These are phyloP conservation scores for Oriolus oriolus DNA, from an alignment of 2,113 vertebrate species.

Conservation along the genomic window DNA sequence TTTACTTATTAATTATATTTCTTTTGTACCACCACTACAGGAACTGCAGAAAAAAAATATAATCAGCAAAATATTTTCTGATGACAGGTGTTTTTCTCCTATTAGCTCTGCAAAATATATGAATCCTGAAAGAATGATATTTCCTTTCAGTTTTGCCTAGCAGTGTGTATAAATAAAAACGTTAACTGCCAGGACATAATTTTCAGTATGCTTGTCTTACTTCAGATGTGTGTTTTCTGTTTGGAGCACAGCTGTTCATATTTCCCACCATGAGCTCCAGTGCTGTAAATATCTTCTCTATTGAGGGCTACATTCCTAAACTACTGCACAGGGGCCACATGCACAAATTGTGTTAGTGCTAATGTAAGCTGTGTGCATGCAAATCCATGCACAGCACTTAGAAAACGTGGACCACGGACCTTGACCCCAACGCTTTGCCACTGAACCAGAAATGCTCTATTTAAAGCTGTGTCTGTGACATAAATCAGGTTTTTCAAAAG, in stretches of 20 bases:
- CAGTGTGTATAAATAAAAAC: slow-evolving; percentile 60
- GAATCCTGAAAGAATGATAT: slow-evolving; percentile 60
- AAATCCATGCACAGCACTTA: neutral
- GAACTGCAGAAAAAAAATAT: slow-evolving; percentile 20
- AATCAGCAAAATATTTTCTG: slow-evolving; percentile 55
- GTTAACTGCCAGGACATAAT: slow-evolving; percentile 58
- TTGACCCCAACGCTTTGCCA: neutral
- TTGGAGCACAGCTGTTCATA: slow-evolving; percentile 48
- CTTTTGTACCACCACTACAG: slow-evolving; percentile 47
- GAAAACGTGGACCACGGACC: neutral
- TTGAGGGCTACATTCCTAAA: slow-evolving; percentile 38
- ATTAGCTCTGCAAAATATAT: slow-evolving; percentile 39
- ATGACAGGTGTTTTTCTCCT: slow-evolving; percentile 52
- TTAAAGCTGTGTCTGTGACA: neutral
- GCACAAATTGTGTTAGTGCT: neutral
- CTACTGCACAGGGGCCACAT: slow-evolving; percentile 19
- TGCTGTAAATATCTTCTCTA: slow-evolving; percentile 22
- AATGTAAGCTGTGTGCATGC: neutral
- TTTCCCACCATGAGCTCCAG: slow-evolving; percentile 30
- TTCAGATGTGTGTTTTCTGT: slow-evolving; percentile 13
- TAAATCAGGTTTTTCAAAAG: slow-evolving; percentile 1
- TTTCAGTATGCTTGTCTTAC: slow-evolving; percentile 49
- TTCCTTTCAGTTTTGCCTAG: slow-evolving; percentile 58
- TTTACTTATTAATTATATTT: slow-evolving; percentile 52
- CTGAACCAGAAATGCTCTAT: neutral